Percentiles rank a stretch among this genome's conserved stretches.
Conservation (phyloP, 1,140 invertebrate species). For the Drosophila virilis region DNA sequence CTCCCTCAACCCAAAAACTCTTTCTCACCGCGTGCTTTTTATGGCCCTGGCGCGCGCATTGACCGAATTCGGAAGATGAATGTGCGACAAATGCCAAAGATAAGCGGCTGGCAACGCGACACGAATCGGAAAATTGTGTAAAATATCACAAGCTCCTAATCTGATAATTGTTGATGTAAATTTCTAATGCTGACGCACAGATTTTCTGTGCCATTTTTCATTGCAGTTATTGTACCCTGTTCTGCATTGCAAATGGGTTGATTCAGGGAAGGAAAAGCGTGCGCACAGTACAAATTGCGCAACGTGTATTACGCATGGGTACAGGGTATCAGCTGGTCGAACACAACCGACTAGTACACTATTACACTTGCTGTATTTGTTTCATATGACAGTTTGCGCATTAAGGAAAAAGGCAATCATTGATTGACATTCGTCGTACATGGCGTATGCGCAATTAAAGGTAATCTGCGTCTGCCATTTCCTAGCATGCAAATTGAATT, state of each 20-base stretch:
- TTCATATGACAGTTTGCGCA: slow-evolving; percentile 49
- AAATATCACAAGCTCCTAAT: slow-evolving; percentile 33
- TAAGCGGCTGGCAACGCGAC: slow-evolving; percentile 42
- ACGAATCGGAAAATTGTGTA: slow-evolving; percentile 49
- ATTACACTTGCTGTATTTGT: slow-evolving; percentile 1
- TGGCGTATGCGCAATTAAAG: slow-evolving; percentile 80
- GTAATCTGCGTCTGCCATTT: slow-evolving; percentile 59
- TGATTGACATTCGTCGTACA: slow-evolving; percentile 73
- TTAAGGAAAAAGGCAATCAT: slow-evolving; percentile 53
- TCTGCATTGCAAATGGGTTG: too few relatives aligned
- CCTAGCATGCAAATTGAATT: slow-evolving; percentile 56
- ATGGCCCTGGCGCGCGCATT: slow-evolving; percentile 59
- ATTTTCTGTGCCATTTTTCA: slow-evolving; percentile 31
- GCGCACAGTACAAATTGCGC: too few relatives aligned
- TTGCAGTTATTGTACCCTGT: slow-evolving; percentile 4
- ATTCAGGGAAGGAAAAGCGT: too few relatives aligned
- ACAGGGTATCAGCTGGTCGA: too few relatives aligned
- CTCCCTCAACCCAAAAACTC: not conserved
- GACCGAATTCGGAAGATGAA: slow-evolving; percentile 77
- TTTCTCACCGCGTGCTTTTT: slow-evolving; percentile 26
- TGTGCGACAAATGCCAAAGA: slow-evolving; percentile 69
- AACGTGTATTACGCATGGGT: too few relatives aligned
- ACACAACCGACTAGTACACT: too few relatives aligned
- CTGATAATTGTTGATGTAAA: slow-evolving; percentile 57
- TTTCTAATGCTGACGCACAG: slow-evolving; percentile 50